These are phyloP conservation scores for Lysandra coridon DNA, from an alignment of 2,888 invertebrate species.

Conservation along the genomic window DNA sequence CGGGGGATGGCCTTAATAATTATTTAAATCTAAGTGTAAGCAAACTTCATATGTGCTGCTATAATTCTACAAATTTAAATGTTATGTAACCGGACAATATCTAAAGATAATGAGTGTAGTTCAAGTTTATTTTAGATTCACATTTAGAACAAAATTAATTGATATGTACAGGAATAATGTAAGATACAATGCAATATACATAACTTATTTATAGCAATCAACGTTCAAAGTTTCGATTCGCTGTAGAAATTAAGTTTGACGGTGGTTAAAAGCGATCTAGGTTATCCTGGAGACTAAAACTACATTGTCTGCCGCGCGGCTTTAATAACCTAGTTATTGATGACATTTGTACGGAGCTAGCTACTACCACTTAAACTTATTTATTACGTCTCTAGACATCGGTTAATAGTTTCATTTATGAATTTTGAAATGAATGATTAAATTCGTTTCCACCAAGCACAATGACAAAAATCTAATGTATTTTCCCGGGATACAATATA, in stretches of 20 bases:
- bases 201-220: background rate
- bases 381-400: background rate
- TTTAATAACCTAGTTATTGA: conserved; percentile 3
- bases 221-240: background rate
- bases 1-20: no score
- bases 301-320: background rate
- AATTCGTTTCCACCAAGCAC: no score
- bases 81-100: no score
- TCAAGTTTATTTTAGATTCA: background rate
- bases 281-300: background rate
- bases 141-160: background rate
- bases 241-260: conserved; percentile 9
- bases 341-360: background rate
- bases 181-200: background rate
- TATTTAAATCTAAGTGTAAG: no score
- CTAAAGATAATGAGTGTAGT: no score
- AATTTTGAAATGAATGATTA: no score
- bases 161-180: background rate
- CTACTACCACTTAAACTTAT: background rate
- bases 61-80: no score
- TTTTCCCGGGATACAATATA: no score
- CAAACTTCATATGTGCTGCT: no score
- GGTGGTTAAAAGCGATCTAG: conserved; percentile 1
- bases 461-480: no score
- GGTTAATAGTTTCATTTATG: background rate